Evolutionary conservation across 2,113 vertebrate genomes (phyloP).

Genomic region (Galeopterus variegatus): DNA sequence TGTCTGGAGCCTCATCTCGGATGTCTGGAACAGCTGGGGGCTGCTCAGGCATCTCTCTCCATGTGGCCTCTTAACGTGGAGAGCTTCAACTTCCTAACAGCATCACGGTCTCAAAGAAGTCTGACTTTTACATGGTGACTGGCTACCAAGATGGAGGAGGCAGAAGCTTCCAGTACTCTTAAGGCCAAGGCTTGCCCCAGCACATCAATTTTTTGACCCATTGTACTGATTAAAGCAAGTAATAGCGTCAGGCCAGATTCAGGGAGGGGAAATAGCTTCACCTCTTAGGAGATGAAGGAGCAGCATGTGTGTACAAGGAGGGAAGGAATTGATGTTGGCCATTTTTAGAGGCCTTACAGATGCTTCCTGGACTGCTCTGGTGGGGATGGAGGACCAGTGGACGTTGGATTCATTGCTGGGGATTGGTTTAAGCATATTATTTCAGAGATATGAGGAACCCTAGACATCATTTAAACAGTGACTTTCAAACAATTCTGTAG

Average conservation of each 20-base stretch:
- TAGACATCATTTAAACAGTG: background rate
- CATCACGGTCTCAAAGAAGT: background rate
- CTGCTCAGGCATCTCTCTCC: too few species aligned
- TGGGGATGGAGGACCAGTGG: background rate
- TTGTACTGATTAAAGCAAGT: background rate
- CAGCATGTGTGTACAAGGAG: too few species aligned
- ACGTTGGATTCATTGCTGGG: background rate
- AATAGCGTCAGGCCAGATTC: background rate
- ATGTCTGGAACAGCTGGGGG: background rate
- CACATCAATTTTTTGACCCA: background rate
- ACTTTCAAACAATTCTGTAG: background rate
- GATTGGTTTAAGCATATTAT: background rate
- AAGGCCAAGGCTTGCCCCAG: background rate
- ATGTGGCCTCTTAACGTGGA: rapidly evolving
- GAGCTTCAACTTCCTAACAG: rapidly evolving
- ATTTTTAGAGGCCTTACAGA: background rate
- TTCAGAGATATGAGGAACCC: background rate
- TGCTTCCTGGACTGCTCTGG: background rate
- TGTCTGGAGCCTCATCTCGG: background rate
- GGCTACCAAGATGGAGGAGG: background rate
- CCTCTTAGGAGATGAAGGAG: background rate
- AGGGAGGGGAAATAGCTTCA: background rate
- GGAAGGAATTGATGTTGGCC: background rate
- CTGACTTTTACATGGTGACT: background rate
- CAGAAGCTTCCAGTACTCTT: background rate